Percentiles rank a stretch among this genome's conserved stretches.
Evolutionary conservation across 2,113 vertebrate genomes (phyloP).

Genomic region (Xenotilapia longispinis): DNA sequence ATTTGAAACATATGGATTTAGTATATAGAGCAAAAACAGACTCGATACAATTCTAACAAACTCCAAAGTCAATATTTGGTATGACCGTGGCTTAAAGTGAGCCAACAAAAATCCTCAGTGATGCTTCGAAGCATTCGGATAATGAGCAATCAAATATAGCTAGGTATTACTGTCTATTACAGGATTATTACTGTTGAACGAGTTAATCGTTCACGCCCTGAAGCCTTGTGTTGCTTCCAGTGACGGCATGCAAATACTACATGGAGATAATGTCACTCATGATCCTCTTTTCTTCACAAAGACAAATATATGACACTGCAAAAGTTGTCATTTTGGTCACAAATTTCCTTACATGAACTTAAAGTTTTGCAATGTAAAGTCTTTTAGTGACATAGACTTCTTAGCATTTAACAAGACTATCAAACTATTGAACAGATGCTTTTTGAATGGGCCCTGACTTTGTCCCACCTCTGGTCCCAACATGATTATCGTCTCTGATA

Average conservation of each 20-base stretch:
- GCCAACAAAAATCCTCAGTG: neutral
- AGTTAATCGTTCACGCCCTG: neutral
- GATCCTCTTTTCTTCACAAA: neutral
- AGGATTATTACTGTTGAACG: neutral
- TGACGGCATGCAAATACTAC: neutral
- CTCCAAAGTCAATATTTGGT: neutral
- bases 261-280: neutral
- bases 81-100: rapidly evolving
- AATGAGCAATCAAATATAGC: neutral
- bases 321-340: neutral
- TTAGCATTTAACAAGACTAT: neutral
- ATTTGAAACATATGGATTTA: neutral
- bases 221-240: neutral
- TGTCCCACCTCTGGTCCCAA: neutral
- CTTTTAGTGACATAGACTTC: neutral
- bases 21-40: neutral
- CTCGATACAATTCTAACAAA: neutral
- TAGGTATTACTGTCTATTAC: neutral
- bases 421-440: neutral
- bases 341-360: neutral
- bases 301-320: neutral
- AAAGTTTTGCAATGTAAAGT: neutral
- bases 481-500: neutral
- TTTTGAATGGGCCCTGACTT: neutral
- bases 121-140: neutral